A percentile compares a stretch with the other conserved stretches of the same genome.
phyloP scores from a whole-genome alignment of 1,140 invertebrate species.

The Leguminivora glycinivorella region DNA sequence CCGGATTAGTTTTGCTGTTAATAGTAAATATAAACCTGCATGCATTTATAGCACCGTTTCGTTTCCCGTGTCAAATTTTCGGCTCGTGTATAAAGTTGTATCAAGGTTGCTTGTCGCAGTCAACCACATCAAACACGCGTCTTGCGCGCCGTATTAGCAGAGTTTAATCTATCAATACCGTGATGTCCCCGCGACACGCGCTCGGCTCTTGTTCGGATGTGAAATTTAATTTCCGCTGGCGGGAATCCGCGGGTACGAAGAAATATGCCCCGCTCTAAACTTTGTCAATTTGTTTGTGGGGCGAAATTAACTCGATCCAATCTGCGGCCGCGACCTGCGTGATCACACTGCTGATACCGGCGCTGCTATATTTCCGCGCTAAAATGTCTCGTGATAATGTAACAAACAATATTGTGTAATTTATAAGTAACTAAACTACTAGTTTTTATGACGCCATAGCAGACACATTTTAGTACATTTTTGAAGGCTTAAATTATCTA shows the following conservation, averaged over 20 bases:
- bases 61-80: slow-evolving; percentile 3
- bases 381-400: slow-evolving; percentile 15
- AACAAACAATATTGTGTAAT: not conserved
- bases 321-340: slow-evolving; percentile 68
- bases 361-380: slow-evolving; percentile 36
- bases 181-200: slow-evolving; percentile 52
- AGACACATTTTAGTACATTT: not conserved
- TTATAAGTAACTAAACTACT: not conserved
- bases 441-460: not conserved
- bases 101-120: slow-evolving; percentile 4
- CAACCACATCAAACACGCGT: slow-evolving; percentile 22
- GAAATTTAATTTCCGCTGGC: slow-evolving; percentile 78
- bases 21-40: slow-evolving; percentile 20
- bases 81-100: not conserved
- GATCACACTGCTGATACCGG: slow-evolving; percentile 44
- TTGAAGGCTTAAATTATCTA: too few species aligned
- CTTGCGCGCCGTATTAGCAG: slow-evolving; percentile 18
- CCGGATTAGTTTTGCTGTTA: slow-evolving; percentile 67
- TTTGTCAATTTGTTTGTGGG: slow-evolving; percentile 79
- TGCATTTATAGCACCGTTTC: slow-evolving; percentile 13
- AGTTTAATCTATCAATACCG: slow-evolving; percentile 27
- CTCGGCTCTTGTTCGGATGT: slow-evolving; percentile 75
- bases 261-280: slow-evolving; percentile 78
- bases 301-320: slow-evolving; percentile 78
- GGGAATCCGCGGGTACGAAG: slow-evolving; percentile 68